Base-by-base conservation (phyloP, 2,113 vertebrate species). In the Callospermophilus lateralis region DNA sequence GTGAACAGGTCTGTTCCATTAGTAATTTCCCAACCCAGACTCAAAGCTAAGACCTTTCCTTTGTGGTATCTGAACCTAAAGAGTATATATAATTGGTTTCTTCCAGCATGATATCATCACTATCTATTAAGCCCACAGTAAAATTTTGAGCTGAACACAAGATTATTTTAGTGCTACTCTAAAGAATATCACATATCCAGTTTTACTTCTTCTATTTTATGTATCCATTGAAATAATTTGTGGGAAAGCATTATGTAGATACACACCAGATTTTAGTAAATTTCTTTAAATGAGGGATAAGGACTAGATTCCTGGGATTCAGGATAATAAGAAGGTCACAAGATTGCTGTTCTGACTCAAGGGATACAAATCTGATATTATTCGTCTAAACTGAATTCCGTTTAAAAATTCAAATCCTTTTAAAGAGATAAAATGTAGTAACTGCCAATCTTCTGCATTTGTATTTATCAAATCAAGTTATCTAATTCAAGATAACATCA, bases 401-500 rank as follows among this genome's bases (percentile, higher is more conserved):
- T 90, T 91, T 78, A 76, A 98, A 16, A 87, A 45, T 24, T 53
- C 2, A 84, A 42, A 32, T 77, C 80, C 20, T 92, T 45, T 61
- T 45, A 88, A 98, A 91, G 17, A 42, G 67, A 93, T 93, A 97
- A 96, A 84, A 95, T 9, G 9, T 42, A 97, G n/a, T 89, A 95
- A 93, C 85, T 97, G 79, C 74, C 96, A 97, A 67, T 97, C 53
- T 96, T 89, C 74, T 3, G 0, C 68, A 94, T 79, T 58, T 90
- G 63, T 67, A 97, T 95, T 96, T 76, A 98, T 98, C 96, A 98
- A 96, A 95, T 68, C 32, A 91, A 97, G 96, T 97, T 97, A 97
- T 96, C 67, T 96, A 45, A 89, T 93, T 94, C 37, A 4, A 81
- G 92, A 97, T 97, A 97, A 97, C 61, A 94, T 93, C 96, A 90